Evolutionary conservation across 2,888 invertebrate genomes (phyloP), one percentile per base, ranked within the genome.

Genomic region (Cheilosia vernalis): DNA sequence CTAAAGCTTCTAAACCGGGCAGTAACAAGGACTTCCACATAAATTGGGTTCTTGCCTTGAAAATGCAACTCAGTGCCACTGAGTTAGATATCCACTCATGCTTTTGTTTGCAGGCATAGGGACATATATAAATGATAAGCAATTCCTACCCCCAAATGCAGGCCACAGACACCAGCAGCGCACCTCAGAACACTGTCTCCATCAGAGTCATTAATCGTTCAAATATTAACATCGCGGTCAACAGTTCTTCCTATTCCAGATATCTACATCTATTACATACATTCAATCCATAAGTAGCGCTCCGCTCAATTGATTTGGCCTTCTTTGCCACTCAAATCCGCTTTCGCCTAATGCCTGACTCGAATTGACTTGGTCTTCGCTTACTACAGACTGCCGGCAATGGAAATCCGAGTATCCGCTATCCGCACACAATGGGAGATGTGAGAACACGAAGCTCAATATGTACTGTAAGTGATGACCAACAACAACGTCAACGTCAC

Each of bases 221-320:
- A n/a, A 44, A 63, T 78, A 69, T 55, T 69, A 69, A 69, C 56
- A 53, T 47, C 69, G 47, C 44, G 61, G 69, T 63, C 55, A 61
- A 33, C 5, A n/a, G 42, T 33, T 55, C 42, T 40, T 47, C 55
- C 40, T 55, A n/a, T 30, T 21, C 49, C 24, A 49, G n/a, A n/a
- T n/a, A n/a, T n/a, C n/a, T n/a, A 21, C 51, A 56, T 33, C 10
- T 24, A 21, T 2, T 7, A 47, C 27, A n/a, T 10, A 64, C 21
- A 6, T 17, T 53, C 40, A 53, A 1, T 33, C 33, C 56, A 64
- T n/a, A 21, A 15, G 47, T n/a, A 24, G 5, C 10, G 2, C 19
- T 40, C 37, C n/a, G 21, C 6, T 44, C 47, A 60, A 56, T 63
- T 73, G 73, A 73, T 63, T 37, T 44, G n/a, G 21, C 73, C 21